These are phyloP conservation scores for Noctua janthe DNA, from an alignment of 2,888 invertebrate species.

Conservation along the genomic window DNA sequence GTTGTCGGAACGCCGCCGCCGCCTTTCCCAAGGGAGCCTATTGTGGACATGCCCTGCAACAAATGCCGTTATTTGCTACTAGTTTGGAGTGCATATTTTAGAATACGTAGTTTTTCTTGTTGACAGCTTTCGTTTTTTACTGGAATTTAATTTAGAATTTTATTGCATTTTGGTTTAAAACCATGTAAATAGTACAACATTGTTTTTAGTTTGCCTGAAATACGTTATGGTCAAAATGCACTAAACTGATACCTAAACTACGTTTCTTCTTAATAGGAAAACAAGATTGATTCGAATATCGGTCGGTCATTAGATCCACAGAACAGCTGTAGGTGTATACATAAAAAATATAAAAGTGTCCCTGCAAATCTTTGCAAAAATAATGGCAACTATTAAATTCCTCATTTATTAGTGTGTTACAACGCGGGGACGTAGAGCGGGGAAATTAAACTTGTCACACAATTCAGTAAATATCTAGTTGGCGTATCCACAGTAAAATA, in stretches of 20 bases:
- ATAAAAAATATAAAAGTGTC: background rate
- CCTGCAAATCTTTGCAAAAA: background rate
- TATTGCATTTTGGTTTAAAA: conserved; percentile 1
- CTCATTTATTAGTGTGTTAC: background rate
- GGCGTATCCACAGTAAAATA: conserved; percentile 77
- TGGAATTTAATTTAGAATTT: background rate
- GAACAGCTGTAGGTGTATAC: background rate
- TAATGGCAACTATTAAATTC: background rate
- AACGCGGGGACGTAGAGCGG: background rate
- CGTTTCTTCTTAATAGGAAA: background rate
- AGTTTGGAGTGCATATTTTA: conserved; percentile 35
- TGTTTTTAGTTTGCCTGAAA: background rate
- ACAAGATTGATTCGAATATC: background rate
- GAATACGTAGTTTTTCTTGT: background rate
- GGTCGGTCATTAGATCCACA: background rate
- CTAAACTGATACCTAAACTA: background rate
- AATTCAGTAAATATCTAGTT: conserved; percentile 30
- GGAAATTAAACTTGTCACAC: background rate
- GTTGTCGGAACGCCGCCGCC: conserved; percentile 90
- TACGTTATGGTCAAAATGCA: background rate
- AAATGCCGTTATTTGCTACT: conserved; percentile 69
- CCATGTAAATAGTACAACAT: background rate
- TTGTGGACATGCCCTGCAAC: conserved; percentile 85
- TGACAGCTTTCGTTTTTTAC: background rate
- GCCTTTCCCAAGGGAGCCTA: conserved; percentile 90